These are phyloP conservation scores for Rhodinocichla rosea DNA, from an alignment of 2,113 vertebrate species.

Conservation along the genomic window DNA sequence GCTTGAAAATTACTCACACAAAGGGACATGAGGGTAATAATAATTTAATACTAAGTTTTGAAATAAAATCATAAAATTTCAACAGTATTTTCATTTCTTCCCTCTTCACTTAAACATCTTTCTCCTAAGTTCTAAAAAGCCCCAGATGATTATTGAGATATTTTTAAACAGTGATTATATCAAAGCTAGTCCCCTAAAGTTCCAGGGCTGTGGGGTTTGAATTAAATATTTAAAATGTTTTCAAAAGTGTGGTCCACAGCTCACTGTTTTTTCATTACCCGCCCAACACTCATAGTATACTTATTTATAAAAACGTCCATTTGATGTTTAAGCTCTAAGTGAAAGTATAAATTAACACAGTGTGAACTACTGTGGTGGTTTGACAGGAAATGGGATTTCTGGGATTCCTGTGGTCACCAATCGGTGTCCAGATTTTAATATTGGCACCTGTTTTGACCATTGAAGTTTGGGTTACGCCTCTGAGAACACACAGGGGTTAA, in stretches of 20 bases:
- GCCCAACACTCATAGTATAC: background rate
- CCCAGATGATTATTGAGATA: background rate
- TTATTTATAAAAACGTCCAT: background rate
- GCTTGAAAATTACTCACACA: background rate
- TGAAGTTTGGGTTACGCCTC: no score
- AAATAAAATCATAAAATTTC: background rate
- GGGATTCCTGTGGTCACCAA: no score
- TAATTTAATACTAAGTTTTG: background rate
- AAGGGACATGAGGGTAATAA: accelerated
- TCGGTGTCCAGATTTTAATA: no score
- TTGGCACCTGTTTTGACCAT: no score
- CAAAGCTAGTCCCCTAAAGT: background rate
- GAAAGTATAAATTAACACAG: background rate
- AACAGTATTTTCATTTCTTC: background rate
- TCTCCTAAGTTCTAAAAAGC: background rate
- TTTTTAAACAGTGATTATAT: background rate
- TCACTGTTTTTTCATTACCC: background rate
- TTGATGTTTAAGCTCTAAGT: background rate
- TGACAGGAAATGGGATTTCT: no score
- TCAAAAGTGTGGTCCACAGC: background rate
- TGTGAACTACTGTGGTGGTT: no score
- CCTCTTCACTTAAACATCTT: background rate
- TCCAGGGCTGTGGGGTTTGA: background rate
- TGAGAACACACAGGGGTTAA: no score
- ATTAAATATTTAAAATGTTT: background rate